A percentile compares a stretch with the other conserved stretches of the same genome.
These are phyloP conservation scores for Phalacrocorax aristotelis DNA, from an alignment of 2,113 vertebrate species.

Conservation along the genomic window DNA sequence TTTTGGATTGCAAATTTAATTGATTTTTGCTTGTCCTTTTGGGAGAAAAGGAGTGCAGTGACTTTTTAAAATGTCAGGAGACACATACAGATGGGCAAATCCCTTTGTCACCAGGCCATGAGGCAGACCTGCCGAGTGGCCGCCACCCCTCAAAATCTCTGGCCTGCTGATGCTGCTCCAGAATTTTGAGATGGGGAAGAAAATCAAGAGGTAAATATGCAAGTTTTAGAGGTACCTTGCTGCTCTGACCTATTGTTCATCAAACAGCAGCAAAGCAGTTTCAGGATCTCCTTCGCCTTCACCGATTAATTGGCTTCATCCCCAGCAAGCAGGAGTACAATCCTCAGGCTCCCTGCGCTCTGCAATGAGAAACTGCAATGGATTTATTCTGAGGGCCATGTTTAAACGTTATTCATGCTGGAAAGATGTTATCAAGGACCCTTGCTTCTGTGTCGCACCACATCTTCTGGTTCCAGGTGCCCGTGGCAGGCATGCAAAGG, in stretches of 20 bases:
- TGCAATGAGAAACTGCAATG: background rate
- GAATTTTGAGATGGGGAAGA: background rate
- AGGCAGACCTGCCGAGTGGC: background rate
- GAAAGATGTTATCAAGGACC: background rate
- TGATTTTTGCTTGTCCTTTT: background rate
- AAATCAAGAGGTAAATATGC: background rate
- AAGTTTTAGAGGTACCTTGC: background rate
- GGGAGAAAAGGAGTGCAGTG: background rate
- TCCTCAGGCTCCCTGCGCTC: background rate
- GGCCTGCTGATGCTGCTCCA: background rate
- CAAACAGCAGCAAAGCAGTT: background rate
- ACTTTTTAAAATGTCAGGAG: background rate
- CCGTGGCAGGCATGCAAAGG: background rate
- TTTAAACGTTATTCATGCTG: background rate
- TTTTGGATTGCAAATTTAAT: background rate
- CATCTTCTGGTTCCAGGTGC: background rate
- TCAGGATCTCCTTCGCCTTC: background rate
- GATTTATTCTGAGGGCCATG: background rate
- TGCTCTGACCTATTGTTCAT: background rate
- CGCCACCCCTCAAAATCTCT: background rate
- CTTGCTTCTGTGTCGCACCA: rapidly evolving
- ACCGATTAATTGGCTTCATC: background rate
- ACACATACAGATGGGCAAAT: background rate
- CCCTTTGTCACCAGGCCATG: background rate
- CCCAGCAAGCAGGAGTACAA: background rate